Evolutionary conservation across 2,888 invertebrate species (phyloP), one percentile per base, ranked within the genome.

Genomic region (Hypselothyrea guttata): DNA sequence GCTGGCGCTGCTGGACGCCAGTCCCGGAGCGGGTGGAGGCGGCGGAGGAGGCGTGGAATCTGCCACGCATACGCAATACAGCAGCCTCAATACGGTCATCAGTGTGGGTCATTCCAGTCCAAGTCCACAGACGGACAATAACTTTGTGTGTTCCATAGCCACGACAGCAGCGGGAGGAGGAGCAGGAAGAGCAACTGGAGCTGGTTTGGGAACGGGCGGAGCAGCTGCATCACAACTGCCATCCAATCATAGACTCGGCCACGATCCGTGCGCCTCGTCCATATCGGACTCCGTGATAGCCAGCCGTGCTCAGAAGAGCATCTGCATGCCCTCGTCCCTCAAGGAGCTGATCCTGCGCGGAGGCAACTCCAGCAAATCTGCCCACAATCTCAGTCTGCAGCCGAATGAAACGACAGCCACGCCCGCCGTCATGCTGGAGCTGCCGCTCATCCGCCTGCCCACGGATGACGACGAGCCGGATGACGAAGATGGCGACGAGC

Each of bases 381-480:
- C 79, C 5, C 64, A 79, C 42, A 79, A 78, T 34, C 66, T 84
- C 3, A 71, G 63, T 37, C 51, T 66, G 35, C 70, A 52, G 22
- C 44, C 46, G 40, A 42, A 49, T 13, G 59, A 70, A 41, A 31
- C 44, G 22, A 59, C 58, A 18, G 66, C 61, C n/a, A 71, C 71
- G 28, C 47, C 86, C 8, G 74, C 89, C 63, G 90, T 90, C 40
- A 88, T 90, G 83, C 75, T 90, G 34, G 90, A 90, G 78, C 75
- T 90, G 75, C 90, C 90, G 41, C 76, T 90, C 38, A 90, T 90
- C 59, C 75, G 87, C 53, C 74, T 90, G 71, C 90, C 89, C 53
- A 87, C 88, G 22, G 85, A 84, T 4, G 78, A 75, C 9, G 84
- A 78, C 7, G 78, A 78, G 4, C 79, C 73, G 4, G 77, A 71